These are phyloP conservation scores for Malacosoma neustria DNA, from an alignment of 2,888 invertebrate genomes.

Conservation along the genomic window DNA sequence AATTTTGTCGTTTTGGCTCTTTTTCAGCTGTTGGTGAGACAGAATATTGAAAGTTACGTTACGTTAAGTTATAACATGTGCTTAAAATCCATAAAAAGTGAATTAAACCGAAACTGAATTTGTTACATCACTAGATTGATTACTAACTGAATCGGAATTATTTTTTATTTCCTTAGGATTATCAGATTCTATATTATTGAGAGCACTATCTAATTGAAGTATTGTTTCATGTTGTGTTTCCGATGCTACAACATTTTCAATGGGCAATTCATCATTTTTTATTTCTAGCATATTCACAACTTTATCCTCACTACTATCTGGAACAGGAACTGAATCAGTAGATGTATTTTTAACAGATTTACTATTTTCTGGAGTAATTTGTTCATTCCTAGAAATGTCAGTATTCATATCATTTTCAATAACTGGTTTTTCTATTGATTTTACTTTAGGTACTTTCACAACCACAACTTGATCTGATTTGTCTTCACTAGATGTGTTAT, in stretches of 20 bases:
- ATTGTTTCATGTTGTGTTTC: background rate
- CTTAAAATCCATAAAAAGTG: no score
- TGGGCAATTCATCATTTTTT: background rate
- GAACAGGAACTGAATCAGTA: no score
- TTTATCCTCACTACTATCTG: background rate
- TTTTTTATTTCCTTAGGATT: no score
- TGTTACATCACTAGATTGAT: no score
- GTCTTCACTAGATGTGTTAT: slow-evolving; percentile 33
- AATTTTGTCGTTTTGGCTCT: no score
- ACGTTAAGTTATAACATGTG: no score
- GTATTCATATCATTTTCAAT: background rate
- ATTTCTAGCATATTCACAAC: background rate
- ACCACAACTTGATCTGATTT: slow-evolving; percentile 52
- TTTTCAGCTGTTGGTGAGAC: no score
- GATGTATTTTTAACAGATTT: no score
- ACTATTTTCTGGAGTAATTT: background rate
- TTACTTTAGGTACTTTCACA: slow-evolving; percentile 55
- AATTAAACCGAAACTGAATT: no score
- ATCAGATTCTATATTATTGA: background rate
- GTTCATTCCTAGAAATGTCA: background rate
- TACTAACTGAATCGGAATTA: no score
- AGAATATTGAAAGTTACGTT: no score
- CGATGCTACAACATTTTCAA: background rate
- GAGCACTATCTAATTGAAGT: background rate
- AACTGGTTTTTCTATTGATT: background rate